Evolutionary conservation across 2,888 invertebrate genomes (phyloP), one percentile per base, ranked within the genome.

Genomic region (Rhogogaster chlorosoma): DNA sequence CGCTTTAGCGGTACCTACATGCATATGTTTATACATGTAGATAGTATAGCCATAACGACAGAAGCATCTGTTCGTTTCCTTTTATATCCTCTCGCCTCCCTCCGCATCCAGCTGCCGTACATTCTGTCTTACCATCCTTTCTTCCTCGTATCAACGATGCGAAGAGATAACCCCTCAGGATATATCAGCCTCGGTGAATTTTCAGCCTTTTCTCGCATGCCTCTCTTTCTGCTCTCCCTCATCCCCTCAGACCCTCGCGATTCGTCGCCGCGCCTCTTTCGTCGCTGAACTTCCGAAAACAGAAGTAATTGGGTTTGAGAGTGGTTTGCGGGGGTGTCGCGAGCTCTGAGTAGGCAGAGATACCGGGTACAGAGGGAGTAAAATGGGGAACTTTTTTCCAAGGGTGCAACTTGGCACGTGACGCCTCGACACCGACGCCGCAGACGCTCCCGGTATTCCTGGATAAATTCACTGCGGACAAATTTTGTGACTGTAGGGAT

Each of bases 241-340:
- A 32, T 53, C 18, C 32, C 36, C n/a, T 9, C 53, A 53, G 29
- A 29, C 77, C 53, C 53, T 77, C 32, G 53, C 49, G 18, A 77
- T 80, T 80, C 80, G 80, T 61, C 61, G 38, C 61, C 22, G 57
- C 61, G 57, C 57, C 80, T 80, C 57, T 61, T 57, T 61, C 57
- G 61, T 22, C 61, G 61, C 15, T 38, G 80, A 80, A 80, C 61
- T 80, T 80, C 15, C 57, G 61, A 61, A 61, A 84, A 84, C 75
- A 75, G 75, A 84, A 84, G 84, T 84, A 53, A 84, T 75, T 84
- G 53, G 42, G 75, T 84, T 84, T 57, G 75, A 42, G 75, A 84
- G 75, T 75, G 75, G 73, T 71, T 49, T 42, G 22, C 75, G 73
- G 75, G 38, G 61, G 57, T 80, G 80, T 80, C 80, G 80, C 38